Percentiles rank a stretch among this genome's conserved stretches.
Conservation (phyloP, 2,888 invertebrate species). For the Andrena haemorrhoa region DNA sequence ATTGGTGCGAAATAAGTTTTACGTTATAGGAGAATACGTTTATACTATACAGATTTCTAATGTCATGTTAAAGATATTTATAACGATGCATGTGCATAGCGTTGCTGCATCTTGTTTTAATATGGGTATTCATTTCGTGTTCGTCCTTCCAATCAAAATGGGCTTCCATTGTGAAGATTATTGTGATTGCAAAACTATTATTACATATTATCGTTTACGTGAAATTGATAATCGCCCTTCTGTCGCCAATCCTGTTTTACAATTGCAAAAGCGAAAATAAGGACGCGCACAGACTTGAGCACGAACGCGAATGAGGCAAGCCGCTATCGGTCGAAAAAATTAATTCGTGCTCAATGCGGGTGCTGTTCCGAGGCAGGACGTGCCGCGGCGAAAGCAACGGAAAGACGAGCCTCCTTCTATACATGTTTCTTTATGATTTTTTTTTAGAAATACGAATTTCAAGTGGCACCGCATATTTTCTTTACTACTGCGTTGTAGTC, state of each 20-base stretch:
- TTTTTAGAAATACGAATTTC: too few relatives aligned
- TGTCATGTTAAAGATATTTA: conserved; percentile 36
- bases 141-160: conserved; percentile 55
- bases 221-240: conserved; percentile 8
- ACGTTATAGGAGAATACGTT: conserved; percentile 30
- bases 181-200: conserved; percentile 45
- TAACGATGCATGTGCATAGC: conserved; percentile 29
- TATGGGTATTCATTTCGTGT: conserved; percentile 43
- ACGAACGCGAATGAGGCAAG: too few relatives aligned
- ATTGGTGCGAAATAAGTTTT: conserved; percentile 46
- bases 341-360: too few relatives aligned
- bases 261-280: conserved; percentile 46
- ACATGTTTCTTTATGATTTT: too few relatives aligned
- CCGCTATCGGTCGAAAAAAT: too few relatives aligned
- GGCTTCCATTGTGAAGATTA: conserved; percentile 69
- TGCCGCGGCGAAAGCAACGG: too few relatives aligned
- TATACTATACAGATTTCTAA: conserved; percentile 54
- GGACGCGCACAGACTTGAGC: too few relatives aligned
- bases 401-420: too few relatives aligned
- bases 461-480: too few relatives aligned
- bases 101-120: conserved; percentile 43
- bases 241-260: conserved; percentile 24
- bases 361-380: too few relatives aligned
- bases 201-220: conserved; percentile 16
- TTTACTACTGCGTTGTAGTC: too few relatives aligned